Percentiles rank a stretch among this genome's conserved stretches.
phyloP scores from a whole-genome alignment of 1,140 invertebrate genomes.

The Scaptodrosophila lebanonensis region DNA sequence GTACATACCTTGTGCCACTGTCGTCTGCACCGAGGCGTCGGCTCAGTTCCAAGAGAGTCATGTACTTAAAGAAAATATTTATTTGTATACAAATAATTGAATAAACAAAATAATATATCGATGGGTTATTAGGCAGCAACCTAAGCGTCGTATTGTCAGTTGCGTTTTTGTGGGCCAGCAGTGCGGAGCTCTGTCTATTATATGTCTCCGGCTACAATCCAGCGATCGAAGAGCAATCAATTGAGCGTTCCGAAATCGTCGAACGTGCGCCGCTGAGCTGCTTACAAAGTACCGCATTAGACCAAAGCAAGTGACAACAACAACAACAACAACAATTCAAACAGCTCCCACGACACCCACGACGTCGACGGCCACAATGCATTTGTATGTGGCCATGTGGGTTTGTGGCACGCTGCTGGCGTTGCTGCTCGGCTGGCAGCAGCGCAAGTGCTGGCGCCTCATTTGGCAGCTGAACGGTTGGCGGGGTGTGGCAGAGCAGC shows the following conservation, averaged over 20 bases:
- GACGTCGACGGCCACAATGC: constrained; percentile 26
- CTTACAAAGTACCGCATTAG: constrained; percentile 59
- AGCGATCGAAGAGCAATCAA: no score
- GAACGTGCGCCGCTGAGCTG: constrained; percentile 15
- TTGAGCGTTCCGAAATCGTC: no score
- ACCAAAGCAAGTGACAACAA: constrained; percentile 6
- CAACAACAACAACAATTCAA: background rate
- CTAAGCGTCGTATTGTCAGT: background rate
- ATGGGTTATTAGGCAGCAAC: background rate
- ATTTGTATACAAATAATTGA: no score
- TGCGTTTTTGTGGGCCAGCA: background rate
- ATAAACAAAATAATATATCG: no score
- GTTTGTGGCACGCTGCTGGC: constrained; percentile 51
- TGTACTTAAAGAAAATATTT: no score
- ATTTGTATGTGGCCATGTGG: constrained; percentile 48
- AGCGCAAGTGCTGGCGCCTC: constrained; percentile 69
- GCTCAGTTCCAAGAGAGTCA: no score
- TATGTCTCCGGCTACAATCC: background rate
- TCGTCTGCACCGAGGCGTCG: no score
- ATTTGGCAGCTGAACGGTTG: constrained; percentile 72
- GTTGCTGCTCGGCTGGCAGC: constrained; percentile 55
- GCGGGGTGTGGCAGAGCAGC: constrained; percentile 65
- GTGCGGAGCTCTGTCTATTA: background rate
- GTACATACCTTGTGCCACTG: no score
- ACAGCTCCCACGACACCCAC: background rate